Evolutionary conservation across 2,113 vertebrate species (phyloP).

Genomic region (Osmerus mordax): DNA sequence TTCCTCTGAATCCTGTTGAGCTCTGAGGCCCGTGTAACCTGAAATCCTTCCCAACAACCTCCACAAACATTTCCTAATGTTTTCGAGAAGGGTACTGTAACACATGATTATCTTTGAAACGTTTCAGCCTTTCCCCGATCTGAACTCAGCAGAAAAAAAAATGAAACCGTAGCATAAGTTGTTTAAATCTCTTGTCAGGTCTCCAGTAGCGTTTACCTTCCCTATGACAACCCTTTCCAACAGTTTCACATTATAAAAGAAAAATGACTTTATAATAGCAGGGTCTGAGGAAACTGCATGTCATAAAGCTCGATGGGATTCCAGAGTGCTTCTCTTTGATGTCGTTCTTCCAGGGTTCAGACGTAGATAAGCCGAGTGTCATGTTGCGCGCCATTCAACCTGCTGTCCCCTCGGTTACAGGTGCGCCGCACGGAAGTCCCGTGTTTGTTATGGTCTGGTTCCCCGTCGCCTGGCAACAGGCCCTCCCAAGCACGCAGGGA

Average conservation of each 20-base stretch:
- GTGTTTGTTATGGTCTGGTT: conserved; percentile 45
- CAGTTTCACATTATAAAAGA: background rate
- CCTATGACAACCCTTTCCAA: too few species aligned
- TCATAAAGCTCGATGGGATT: conserved; percentile 7
- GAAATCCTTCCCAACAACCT: conserved; percentile 5
- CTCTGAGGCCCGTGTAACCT: background rate
- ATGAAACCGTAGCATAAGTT: too few species aligned
- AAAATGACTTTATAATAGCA: conserved; percentile 27
- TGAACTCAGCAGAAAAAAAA: too few species aligned
- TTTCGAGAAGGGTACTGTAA: background rate
- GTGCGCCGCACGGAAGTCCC: conserved; percentile 23
- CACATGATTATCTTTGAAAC: background rate
- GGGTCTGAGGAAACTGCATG: conserved; percentile 4
- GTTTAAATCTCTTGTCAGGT: too few species aligned
- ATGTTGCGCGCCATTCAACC: conserved; percentile 5
- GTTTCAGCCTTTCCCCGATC: background rate
- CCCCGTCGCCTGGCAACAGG: conserved; percentile 38
- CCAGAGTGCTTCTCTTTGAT: conserved; percentile 27
- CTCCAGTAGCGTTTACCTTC: too few species aligned
- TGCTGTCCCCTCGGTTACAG: conserved; percentile 9
- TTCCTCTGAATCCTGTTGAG: background rate
- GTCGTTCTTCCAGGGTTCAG: conserved; percentile 10
- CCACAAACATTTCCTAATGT: conserved; percentile 11
- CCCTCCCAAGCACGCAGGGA: conserved; percentile 30
- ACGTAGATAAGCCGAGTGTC: background rate